Conservation (phyloP, 2,113 vertebrate species). For the Atrichornis clamosus region DNA sequence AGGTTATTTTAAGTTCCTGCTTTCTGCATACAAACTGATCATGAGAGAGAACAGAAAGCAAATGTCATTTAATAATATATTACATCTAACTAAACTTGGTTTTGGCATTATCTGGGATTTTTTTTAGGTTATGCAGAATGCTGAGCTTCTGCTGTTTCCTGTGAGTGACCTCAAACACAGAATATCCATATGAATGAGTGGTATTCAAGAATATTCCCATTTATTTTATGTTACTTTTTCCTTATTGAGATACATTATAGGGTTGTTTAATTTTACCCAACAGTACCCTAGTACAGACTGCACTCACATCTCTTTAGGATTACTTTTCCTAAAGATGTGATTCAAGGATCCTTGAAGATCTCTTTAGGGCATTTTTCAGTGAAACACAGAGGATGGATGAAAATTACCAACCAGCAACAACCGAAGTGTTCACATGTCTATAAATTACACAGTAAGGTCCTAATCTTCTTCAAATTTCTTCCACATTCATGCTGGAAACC, state of each 20-base stretch:
- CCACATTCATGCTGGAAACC: not conserved
- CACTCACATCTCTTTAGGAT: not conserved
- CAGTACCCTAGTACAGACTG: not conserved
- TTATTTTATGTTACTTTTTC: not conserved
- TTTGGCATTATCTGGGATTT: not conserved
- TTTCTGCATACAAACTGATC: not conserved
- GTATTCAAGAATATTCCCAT: not conserved
- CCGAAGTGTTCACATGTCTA: accelerated
- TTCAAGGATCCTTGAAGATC: not conserved
- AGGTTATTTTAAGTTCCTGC: not conserved
- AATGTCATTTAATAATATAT: not conserved
- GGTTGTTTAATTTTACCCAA: not conserved
- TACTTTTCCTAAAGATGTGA: not conserved
- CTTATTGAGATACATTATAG: not conserved
- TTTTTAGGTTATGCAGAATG: not conserved
- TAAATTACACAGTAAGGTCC: not conserved
- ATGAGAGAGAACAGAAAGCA: not conserved
- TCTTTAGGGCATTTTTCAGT: not conserved
- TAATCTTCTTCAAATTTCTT: not conserved
- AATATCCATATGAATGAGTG: not conserved
- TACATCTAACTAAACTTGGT: not conserved
- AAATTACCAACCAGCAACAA: not conserved
- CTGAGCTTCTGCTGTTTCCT: not conserved
- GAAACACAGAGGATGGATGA: not conserved
- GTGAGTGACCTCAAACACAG: not conserved